A percentile compares a stretch with the other conserved stretches of the same genome.
Conservation (phyloP, 2,797 vertebrate species). For the Coregonus ussuriensis region DNA sequence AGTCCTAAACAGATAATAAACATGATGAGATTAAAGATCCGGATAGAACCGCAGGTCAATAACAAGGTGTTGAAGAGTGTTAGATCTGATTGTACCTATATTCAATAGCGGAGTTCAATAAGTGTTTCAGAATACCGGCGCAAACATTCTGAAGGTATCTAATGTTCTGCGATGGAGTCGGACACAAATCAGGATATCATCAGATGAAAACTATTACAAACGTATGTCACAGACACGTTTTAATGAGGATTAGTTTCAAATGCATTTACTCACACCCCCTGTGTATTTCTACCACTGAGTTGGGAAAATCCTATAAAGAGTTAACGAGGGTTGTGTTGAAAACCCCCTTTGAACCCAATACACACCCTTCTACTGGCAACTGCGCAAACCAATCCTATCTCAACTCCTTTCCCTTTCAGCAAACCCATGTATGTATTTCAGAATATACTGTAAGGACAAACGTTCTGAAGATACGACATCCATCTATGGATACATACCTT, state of each 20-base stretch:
- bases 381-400: too few species aligned
- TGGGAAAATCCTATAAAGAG: conserved; percentile 60
- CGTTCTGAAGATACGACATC: neutral
- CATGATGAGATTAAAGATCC: neutral
- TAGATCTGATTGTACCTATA: neutral
- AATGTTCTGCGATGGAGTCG: neutral
- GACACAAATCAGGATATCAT: neutral
- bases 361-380: neutral
- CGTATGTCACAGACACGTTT: neutral
- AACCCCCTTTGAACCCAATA: neutral
- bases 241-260: neutral
- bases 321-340: neutral
- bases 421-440: neutral
- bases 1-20: conserved; percentile 62
- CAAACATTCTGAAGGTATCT: neutral
- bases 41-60: neutral
- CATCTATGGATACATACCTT: conserved; percentile 62
- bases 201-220: neutral
- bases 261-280: too few species aligned
- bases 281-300: too few species aligned
- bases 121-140: neutral
- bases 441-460: neutral
- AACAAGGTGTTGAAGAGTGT: neutral
- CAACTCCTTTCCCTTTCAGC: too few species aligned
- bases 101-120: neutral